Base-by-base conservation (phyloP, 2,113 vertebrate genomes). In the Seriola rivoliana region DNA sequence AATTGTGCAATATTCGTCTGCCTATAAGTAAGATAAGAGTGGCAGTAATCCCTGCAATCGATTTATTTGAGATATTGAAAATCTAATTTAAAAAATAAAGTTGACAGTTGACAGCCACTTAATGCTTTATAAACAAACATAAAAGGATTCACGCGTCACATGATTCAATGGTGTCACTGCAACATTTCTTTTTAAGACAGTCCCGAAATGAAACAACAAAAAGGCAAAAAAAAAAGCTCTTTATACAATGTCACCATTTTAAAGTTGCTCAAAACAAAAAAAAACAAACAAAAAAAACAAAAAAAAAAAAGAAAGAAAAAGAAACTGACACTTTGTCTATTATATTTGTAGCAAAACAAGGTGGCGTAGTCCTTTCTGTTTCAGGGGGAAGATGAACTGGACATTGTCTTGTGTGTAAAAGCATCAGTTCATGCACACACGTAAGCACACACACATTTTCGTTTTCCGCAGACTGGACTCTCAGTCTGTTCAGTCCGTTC, bases 1-100 rank as follows among this genome's bases (percentile, higher is more conserved):
- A 91, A 95, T 92, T 97, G 97, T 98, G 97, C 97, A 97, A 98
- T 96, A 97, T 96, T 95, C 85, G 93, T 94, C 96, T 97, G 97
- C 97, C 97, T 93, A 88, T 82, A 93, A 93, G 92, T 91, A 90
- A 93, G 93, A 89, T 89, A 94, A 96, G 95, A 94, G 95, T 94
- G 96, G 97, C 97, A 96, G 96, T 92, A 96, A 95, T 97, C 97
- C 97, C 97, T 98, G 97, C 96, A 94, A 96, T 96, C 91, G 91
- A 91, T 94, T 95, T 89, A 93, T 95, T 96, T 93, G 75, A 92
- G 92, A 93, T 91, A 91, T 86, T 93, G 91, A 92, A 91, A 91
- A 93, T 88, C 84, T 74, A 91, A 92, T 93, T 89, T 89, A 90
- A 93, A 93, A 95, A 93, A 92, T 82, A 91, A 89, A 86, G 88